These are phyloP conservation scores for Pterocles orientalis DNA, from an alignment of 2,113 vertebrate species.

Conservation along the genomic window DNA sequence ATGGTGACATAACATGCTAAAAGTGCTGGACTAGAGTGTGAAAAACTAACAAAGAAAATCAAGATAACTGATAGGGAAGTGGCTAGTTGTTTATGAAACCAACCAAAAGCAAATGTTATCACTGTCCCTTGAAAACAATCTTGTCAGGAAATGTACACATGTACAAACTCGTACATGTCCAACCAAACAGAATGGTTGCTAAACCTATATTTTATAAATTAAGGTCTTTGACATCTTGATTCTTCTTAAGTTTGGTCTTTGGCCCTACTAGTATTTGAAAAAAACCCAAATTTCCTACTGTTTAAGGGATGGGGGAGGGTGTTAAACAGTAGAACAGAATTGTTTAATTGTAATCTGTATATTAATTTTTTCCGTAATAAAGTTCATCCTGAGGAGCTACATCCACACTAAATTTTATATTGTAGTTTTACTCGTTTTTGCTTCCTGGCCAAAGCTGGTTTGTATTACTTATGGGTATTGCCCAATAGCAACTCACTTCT, in stretches of 20 bases:
- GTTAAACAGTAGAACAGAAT: not conserved
- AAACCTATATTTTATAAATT: not conserved
- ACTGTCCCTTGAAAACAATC: not conserved
- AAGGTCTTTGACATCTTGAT: not conserved
- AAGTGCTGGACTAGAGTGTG: not conserved
- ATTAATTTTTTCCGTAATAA: not conserved
- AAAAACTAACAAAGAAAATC: slow-evolving; percentile 35
- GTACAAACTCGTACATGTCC: not conserved
- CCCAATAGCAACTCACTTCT: not conserved
- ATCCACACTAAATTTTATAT: not conserved
- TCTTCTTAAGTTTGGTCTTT: not conserved
- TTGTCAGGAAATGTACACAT: not conserved
- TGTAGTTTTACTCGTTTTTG: not conserved
- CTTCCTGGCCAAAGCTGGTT: not conserved
- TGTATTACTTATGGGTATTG: not conserved
- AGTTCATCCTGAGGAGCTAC: not conserved
- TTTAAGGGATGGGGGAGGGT: accelerated
- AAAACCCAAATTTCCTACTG: not conserved
- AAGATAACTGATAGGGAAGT: not conserved
- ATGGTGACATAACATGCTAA: slow-evolving; percentile 5
- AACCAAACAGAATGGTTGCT: not conserved
- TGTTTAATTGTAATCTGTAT: not conserved
- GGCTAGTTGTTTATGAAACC: not conserved
- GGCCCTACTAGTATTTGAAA: not conserved
- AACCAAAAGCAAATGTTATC: not conserved